Evolutionary conservation across 2,797 vertebrate genomes (phyloP).

Genomic region (Apodemus agrarius): DNA sequence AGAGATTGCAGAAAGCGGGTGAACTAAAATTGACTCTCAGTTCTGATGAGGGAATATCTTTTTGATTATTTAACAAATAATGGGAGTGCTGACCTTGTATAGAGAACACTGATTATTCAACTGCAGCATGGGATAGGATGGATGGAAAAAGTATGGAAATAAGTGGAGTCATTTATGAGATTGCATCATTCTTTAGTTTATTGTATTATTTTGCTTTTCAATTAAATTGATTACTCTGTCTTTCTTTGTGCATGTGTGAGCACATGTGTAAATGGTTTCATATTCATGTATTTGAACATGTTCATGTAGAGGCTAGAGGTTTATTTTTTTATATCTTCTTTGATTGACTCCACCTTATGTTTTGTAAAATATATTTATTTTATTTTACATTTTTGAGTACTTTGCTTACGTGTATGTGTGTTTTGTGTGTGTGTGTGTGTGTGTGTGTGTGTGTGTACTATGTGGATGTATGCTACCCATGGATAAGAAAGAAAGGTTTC

Average conservation of each 20-base stretch:
- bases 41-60: not conserved
- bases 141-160: not conserved
- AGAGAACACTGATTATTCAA: not conserved
- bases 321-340: not conserved
- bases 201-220: not conserved
- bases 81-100: not conserved
- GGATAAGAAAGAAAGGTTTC: not conserved
- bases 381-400: not conserved
- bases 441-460: too few relatives aligned
- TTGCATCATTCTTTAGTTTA: not conserved
- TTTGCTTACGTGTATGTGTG: not conserved
- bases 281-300: not conserved
- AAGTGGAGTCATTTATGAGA: not conserved
- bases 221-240: not conserved
- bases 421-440: too few relatives aligned
- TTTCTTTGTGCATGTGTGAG: not conserved
- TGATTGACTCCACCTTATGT: not conserved
- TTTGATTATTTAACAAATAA: not conserved
- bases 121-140: not conserved
- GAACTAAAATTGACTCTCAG: not conserved
- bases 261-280: rapidly evolving
- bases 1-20: not conserved
- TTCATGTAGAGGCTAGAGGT: not conserved
- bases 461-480: not conserved
- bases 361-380: not conserved